Percentiles rank a stretch among this genome's conserved stretches.
Conservation (phyloP, 2,113 vertebrate genomes). For the Meriones unguiculatus region DNA sequence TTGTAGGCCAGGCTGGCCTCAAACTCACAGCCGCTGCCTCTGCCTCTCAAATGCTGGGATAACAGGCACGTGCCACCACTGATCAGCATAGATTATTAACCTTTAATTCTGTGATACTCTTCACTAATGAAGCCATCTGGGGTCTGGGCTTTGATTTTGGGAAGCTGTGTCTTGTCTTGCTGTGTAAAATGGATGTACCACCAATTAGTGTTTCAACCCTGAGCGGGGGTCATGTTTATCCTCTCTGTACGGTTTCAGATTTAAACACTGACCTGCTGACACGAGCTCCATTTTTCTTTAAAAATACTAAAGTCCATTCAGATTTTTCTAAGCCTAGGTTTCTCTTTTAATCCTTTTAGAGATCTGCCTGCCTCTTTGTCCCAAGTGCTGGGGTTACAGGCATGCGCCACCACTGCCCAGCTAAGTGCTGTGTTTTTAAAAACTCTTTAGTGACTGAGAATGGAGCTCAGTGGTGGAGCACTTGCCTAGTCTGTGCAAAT, state of each 20-base stretch:
- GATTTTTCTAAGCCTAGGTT: not conserved
- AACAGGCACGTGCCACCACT: not conserved
- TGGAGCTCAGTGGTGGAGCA: not conserved
- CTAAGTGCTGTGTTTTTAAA: constrained; percentile 11
- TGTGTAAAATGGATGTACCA: not conserved
- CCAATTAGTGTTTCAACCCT: not conserved
- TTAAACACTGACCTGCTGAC: not conserved
- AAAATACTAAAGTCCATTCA: not conserved
- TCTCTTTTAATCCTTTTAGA: not conserved
- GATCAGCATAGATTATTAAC: not conserved
- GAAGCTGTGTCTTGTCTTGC: not conserved
- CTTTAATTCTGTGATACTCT: not conserved
- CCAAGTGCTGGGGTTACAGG: not conserved
- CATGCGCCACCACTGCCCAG: not conserved
- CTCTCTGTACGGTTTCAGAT: not conserved
- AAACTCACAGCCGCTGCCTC: not conserved
- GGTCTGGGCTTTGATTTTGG: not conserved
- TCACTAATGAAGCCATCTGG: not conserved
- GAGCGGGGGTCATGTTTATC: not conserved
- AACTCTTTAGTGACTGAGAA: not conserved
- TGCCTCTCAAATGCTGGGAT: not conserved
- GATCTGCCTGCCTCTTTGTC: not conserved
- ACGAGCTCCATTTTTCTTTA: not conserved
- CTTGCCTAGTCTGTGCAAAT: not conserved
- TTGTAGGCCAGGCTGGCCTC: not conserved